A percentile compares a stretch with the other conserved stretches of the same genome.
Evolutionary conservation across 2,888 invertebrate species (phyloP).

Genomic region (Cremastinae sp.): DNA sequence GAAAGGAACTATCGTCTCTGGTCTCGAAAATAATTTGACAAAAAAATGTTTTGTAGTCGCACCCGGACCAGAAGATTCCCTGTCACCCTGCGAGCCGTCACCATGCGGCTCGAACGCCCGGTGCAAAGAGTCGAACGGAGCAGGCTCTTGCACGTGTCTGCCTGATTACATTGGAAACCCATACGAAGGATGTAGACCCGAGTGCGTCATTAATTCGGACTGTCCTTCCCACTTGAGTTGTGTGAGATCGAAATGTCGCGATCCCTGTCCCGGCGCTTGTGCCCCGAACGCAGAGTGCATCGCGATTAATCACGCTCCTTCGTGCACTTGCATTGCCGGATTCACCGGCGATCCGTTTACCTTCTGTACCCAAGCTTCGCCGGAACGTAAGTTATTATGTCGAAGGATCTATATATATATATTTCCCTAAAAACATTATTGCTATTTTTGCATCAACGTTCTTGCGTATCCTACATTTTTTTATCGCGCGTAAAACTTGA

Average conservation of each 20-base stretch:
- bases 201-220: conserved; percentile 90
- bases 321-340: conserved; percentile 77
- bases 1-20: neutral
- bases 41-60: conserved; percentile 61
- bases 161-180: conserved; percentile 85
- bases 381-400: conserved; percentile 51
- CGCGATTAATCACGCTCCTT: conserved; percentile 80
- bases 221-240: conserved; percentile 88
- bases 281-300: conserved; percentile 83
- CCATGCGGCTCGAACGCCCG: conserved; percentile 86
- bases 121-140: conserved; percentile 81
- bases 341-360: conserved; percentile 73
- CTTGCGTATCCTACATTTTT: too few relatives aligned
- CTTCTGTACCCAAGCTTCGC: conserved; percentile 57
- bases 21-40: conserved; percentile 3
- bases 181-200: conserved; percentile 87
- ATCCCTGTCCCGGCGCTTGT: conserved; percentile 86
- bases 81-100: conserved; percentile 83
- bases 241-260: conserved; percentile 86
- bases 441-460: too few relatives aligned
- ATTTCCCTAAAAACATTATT: too few relatives aligned
- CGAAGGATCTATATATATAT: too few relatives aligned
- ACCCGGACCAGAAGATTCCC: conserved; percentile 67
- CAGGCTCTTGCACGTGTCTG: conserved; percentile 83
- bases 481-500: neutral